Percentiles rank a stretch among this genome's conserved stretches.
Evolutionary conservation across 2,113 vertebrate species (phyloP).

Genomic region (Amblyopsis rosae): DNA sequence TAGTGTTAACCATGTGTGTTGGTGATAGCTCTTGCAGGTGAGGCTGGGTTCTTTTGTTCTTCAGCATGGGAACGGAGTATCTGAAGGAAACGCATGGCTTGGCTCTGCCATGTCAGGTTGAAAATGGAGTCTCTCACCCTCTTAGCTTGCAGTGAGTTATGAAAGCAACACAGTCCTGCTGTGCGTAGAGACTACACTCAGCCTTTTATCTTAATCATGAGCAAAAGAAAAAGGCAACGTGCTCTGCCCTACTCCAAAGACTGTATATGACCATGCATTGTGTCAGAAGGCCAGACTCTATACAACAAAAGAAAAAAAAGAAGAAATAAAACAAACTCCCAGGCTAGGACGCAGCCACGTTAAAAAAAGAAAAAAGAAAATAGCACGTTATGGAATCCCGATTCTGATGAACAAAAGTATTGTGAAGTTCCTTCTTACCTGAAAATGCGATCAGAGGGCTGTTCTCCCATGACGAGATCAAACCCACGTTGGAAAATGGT

Average conservation of each 20-base stretch:
- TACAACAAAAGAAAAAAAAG: neutral
- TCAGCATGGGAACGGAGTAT: neutral
- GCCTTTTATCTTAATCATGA: neutral
- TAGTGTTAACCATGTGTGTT: neutral
- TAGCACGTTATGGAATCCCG: neutral
- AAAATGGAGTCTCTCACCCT: slow-evolving; percentile 5
- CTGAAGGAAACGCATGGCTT: neutral
- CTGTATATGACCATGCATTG: neutral
- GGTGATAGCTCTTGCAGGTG: neutral
- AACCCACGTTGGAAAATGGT: slow-evolving; percentile 98
- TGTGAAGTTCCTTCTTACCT: slow-evolving; percentile 79
- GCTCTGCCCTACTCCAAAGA: neutral
- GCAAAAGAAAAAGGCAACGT: neutral
- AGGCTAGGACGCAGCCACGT: neutral
- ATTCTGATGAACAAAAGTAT: slow-evolving; percentile 18
- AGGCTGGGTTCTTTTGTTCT: too few relatives aligned
- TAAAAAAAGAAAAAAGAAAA: neutral
- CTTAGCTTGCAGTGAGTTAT: slow-evolving; percentile 4
- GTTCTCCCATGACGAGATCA: slow-evolving; percentile 97
- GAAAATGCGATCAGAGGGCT: slow-evolving; percentile 98
- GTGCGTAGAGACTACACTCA: neutral
- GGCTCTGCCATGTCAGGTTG: neutral
- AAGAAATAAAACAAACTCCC: neutral
- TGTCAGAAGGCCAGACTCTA: neutral
- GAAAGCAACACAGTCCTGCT: neutral